Conservation (phyloP, 1,140 invertebrate genomes). For the Microvelia longipes region DNA sequence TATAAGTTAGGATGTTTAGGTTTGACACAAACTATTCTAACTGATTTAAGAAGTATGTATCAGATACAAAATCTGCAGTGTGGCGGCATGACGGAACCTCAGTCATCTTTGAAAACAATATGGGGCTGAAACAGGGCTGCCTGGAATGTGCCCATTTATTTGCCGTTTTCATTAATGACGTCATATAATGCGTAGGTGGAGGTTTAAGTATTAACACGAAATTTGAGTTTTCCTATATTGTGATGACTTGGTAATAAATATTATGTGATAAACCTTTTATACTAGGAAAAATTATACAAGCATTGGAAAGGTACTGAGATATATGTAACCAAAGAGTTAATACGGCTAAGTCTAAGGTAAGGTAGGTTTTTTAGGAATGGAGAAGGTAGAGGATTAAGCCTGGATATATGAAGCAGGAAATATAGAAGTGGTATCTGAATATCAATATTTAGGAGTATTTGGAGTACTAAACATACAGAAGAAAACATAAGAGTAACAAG, state of each 20-base stretch:
- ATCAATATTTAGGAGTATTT: too few species aligned
- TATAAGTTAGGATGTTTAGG: background rate
- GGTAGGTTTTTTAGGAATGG: too few species aligned
- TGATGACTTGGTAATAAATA: constrained; percentile 1
- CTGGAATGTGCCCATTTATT: background rate
- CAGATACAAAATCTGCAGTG: background rate
- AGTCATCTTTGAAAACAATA: background rate
- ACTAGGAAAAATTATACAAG: constrained; percentile 1
- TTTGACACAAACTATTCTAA: background rate
- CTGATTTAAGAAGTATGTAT: background rate
- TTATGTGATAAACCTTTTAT: background rate
- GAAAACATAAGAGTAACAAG: too few species aligned
- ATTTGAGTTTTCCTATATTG: background rate
- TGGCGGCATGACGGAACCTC: background rate
- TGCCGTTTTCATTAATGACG: background rate
- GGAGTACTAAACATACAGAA: too few species aligned
- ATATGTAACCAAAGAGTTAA: constrained; percentile 3
- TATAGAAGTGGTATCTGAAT: too few species aligned
- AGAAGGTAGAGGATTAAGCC: too few species aligned
- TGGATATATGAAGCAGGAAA: too few species aligned
- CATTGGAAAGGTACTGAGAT: constrained; percentile 7
- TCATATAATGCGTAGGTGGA: background rate
- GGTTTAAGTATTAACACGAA: background rate
- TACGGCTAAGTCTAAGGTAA: background rate
- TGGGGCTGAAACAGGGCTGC: background rate